Evolutionary conservation across 2,888 invertebrate species (phyloP).

Genomic region (Conchocele bisecta): DNA sequence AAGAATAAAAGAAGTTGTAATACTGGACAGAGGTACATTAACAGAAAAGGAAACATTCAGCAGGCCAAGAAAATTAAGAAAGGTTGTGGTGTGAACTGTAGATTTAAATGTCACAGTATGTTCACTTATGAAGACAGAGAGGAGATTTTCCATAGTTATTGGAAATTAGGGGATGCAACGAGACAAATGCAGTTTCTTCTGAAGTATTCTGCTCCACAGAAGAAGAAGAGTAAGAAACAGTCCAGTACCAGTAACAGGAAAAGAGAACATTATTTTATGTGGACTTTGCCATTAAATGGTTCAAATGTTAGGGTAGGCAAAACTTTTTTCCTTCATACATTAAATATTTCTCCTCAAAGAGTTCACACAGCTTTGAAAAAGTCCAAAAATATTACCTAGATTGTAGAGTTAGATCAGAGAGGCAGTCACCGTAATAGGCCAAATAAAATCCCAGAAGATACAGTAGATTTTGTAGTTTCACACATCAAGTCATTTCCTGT

Average conservation of each 20-base stretch:
- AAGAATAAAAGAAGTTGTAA: constrained; percentile 3
- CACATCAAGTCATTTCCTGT: constrained; percentile 48
- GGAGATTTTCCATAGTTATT: constrained; percentile 14
- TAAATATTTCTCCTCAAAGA: constrained; percentile 20
- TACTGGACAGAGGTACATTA: constrained; percentile 5
- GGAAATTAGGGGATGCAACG: constrained; percentile 13
- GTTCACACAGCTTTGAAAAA: constrained; percentile 26
- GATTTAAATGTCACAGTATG: constrained; percentile 13
- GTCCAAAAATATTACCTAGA: background rate
- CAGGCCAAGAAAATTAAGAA: constrained; percentile 1
- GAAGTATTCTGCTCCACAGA: constrained; percentile 15
- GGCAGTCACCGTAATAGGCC: constrained; percentile 31
- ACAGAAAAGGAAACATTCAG: background rate
- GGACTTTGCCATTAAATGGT: constrained; percentile 16
- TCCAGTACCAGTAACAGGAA: background rate
- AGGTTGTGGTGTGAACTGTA: constrained; percentile 18
- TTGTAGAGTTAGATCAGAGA: constrained; percentile 11
- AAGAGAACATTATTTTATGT: constrained; percentile 14
- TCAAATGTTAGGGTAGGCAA: constrained; percentile 28
- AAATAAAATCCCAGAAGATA: constrained; percentile 26
- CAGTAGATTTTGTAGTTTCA: constrained; percentile 9
- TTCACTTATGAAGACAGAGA: constrained; percentile 3
- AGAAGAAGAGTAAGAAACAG: constrained; percentile 5
- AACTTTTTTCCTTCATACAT: constrained; percentile 36
- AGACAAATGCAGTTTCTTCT: constrained; percentile 25